Conservation (phyloP, 2,797 vertebrate species). For the Sus cebifrons region DNA sequence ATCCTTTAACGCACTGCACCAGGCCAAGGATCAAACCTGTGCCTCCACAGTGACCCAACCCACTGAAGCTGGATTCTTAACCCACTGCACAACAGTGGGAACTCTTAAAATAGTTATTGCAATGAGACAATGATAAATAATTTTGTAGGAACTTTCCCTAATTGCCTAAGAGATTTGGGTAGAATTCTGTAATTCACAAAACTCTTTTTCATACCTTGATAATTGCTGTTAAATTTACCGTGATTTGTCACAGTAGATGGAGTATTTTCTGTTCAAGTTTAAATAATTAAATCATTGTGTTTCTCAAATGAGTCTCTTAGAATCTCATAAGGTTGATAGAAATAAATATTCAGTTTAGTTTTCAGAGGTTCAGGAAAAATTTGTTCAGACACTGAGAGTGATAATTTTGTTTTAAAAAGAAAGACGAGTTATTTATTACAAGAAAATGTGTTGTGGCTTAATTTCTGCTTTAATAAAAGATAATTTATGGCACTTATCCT, state of each 20-base stretch:
- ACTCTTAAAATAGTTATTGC: slow-evolving; percentile 33
- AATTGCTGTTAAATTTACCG: slow-evolving; percentile 54
- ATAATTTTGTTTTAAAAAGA: neutral
- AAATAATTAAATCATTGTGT: slow-evolving; percentile 60
- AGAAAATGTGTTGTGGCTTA: neutral
- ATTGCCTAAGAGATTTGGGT: slow-evolving; percentile 10
- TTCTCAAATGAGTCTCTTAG: slow-evolving; percentile 24
- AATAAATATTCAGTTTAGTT: slow-evolving; percentile 17
- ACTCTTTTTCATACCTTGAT: neutral
- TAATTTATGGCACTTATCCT: slow-evolving; percentile 24
- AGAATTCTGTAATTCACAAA: slow-evolving; percentile 31
- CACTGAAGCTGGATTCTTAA: no score
- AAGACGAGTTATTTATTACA: neutral
- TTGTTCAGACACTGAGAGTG: neutral
- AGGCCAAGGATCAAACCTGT: no score
- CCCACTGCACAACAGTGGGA: no score
- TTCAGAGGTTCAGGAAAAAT: slow-evolving; percentile 20
- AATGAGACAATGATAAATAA: slow-evolving; percentile 19
- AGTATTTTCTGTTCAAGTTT: slow-evolving; percentile 52
- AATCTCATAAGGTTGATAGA: neutral
- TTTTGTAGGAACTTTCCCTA: neutral
- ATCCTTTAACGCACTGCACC: no score
- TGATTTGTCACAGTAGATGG: slow-evolving; percentile 41
- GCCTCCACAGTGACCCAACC: no score
- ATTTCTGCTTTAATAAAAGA: slow-evolving; percentile 61